Evolutionary conservation across 2,888 invertebrate species (phyloP).

Genomic region (Drosophila borborema): DNA sequence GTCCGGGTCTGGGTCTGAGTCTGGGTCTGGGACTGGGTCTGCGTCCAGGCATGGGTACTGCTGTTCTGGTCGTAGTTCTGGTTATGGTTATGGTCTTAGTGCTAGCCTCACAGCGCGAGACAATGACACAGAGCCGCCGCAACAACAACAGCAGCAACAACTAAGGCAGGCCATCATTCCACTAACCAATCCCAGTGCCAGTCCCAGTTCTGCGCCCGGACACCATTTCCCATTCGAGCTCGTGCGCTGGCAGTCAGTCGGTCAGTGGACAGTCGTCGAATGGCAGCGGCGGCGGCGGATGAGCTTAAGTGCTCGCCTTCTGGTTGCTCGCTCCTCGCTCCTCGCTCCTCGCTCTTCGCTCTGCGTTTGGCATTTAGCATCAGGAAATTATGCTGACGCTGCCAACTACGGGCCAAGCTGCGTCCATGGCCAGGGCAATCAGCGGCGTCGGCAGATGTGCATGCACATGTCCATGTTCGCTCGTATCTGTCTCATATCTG

Average conservation of each 20-base stretch:
- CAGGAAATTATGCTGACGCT: conserved; percentile 84
- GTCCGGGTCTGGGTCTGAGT: conserved; percentile 30
- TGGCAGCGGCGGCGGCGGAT: conserved; percentile 56
- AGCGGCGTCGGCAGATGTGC: conserved; percentile 76
- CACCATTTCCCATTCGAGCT: conserved; percentile 28
- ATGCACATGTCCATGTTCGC: conserved; percentile 53
- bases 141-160: conserved; percentile 37
- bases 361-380: conserved; percentile 82
- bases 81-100: conserved; percentile 31
- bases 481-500: conserved; percentile 66
- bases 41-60: conserved; percentile 32
- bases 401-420: conserved; percentile 69
- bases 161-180: conserved; percentile 33
- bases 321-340: conserved; percentile 28
- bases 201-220: conserved; percentile 19
- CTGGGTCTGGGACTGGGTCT: conserved; percentile 39
- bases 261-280: conserved; percentile 57
- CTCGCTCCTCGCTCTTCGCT: conserved; percentile 13
- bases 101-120: conserved; percentile 56
- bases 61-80: conserved; percentile 38
- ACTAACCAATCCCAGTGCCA: not conserved
- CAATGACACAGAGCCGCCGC: conserved; percentile 75
- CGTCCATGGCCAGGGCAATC: conserved; percentile 63
- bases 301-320: conserved; percentile 71
- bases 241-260: conserved; percentile 58